These are phyloP conservation scores for Apodemus agrarius DNA, from an alignment of 2,797 vertebrate genomes.

Conservation along the genomic window DNA sequence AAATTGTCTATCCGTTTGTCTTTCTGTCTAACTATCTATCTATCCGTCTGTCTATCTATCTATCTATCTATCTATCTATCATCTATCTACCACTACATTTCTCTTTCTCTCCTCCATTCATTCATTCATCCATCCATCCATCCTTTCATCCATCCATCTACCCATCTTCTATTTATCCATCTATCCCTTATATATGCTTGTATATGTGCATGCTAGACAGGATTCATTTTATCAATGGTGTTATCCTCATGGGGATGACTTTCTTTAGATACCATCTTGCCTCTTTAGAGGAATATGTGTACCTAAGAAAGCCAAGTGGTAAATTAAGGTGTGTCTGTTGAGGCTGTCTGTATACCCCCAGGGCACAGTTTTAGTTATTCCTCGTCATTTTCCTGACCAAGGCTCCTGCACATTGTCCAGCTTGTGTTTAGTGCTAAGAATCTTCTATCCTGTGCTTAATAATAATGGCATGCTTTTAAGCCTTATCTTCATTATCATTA, in stretches of 20 bases:
- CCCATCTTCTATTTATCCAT: not conserved
- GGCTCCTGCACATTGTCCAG: not conserved
- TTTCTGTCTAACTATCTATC: not conserved
- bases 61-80: not conserved
- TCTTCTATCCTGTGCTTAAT: not conserved
- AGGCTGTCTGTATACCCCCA: not conserved
- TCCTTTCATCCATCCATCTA: not conserved
- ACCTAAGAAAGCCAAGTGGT: not conserved
- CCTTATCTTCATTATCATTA: not conserved
- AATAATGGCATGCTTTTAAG: not conserved
- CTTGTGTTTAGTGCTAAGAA: not conserved
- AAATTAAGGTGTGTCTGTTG: not conserved
- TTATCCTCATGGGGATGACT: not conserved
- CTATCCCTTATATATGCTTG: not conserved
- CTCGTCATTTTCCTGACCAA: not conserved
- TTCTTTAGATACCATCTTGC: not conserved
- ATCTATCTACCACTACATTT: not conserved
- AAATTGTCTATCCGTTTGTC: not conserved
- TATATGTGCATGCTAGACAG: not conserved
- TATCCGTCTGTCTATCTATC: not conserved
- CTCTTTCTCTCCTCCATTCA: too few relatives aligned
- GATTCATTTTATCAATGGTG: not conserved
- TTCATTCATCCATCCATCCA: too few relatives aligned
- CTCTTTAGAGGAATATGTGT: not conserved
- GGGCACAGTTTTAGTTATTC: not conserved